These are phyloP conservation scores for Pristionchus fissidentatus DNA, from an alignment of 2,888 invertebrate species.

Conservation along the genomic window DNA sequence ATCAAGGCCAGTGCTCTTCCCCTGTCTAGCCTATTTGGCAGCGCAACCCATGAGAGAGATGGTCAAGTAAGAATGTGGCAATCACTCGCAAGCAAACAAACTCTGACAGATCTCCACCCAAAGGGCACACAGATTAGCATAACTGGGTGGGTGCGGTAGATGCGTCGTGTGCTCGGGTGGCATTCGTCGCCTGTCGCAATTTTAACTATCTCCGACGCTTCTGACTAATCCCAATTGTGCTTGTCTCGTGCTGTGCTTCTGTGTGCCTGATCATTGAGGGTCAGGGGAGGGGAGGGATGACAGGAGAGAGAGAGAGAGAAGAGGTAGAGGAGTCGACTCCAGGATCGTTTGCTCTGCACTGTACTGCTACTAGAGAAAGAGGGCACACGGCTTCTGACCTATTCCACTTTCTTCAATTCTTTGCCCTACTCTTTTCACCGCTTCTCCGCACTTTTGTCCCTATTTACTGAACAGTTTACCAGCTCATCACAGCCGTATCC, in stretches of 20 bases:
- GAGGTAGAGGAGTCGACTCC: slow-evolving; percentile 51
- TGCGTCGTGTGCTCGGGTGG: not conserved
- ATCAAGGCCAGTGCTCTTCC: not conserved
- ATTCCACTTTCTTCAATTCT: not conserved
- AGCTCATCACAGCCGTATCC: not conserved
- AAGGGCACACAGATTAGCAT: slow-evolving; percentile 24
- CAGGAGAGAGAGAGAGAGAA: slow-evolving; percentile 50
- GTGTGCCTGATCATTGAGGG: slow-evolving; percentile 55
- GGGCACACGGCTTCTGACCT: slow-evolving; percentile 15
- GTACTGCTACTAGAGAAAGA: not conserved
- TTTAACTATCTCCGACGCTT: slow-evolving; percentile 1
- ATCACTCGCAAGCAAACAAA: slow-evolving; percentile 29
- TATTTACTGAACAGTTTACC: slow-evolving; percentile 1
- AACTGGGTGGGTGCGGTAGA: slow-evolving; percentile 41
- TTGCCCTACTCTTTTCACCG: not conserved
- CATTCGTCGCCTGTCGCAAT: slow-evolving; percentile 27
- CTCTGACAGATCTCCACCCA: not conserved
- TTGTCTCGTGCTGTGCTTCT: not conserved
- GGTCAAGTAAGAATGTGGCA: not conserved
- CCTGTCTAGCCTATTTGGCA: no score
- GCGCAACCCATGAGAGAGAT: no score
- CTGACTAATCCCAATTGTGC: not conserved
- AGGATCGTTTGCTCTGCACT: slow-evolving; percentile 52
- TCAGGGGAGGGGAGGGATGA: slow-evolving; percentile 47
- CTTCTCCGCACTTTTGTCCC: not conserved